Percentiles rank a stretch among this genome's conserved stretches.
phyloP scores from a whole-genome alignment of 2,113 vertebrate genomes.

The Tragulus kanchil region DNA sequence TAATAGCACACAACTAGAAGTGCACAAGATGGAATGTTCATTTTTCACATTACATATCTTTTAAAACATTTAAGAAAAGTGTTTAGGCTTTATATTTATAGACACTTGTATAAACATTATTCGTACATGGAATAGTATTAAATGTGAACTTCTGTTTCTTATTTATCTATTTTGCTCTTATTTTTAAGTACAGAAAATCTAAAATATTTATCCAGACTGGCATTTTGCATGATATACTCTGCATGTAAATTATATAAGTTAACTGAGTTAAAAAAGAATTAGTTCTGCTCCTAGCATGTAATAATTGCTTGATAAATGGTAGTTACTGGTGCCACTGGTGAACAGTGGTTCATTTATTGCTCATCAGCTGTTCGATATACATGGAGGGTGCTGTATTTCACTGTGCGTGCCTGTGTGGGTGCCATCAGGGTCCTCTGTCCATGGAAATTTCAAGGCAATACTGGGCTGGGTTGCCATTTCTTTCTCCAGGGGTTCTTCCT shows the following conservation, averaged over 20 bases:
- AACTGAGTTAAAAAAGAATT: no score
- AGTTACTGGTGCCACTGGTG: no score
- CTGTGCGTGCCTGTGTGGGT: not conserved
- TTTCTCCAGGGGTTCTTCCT: not conserved
- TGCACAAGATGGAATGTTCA: not conserved
- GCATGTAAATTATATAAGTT: no score
- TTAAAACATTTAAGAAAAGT: constrained; percentile 26
- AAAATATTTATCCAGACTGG: no score
- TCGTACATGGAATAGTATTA: constrained; percentile 17
- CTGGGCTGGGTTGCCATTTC: not conserved
- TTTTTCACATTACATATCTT: not conserved
- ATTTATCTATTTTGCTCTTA: not conserved
- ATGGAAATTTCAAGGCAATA: not conserved
- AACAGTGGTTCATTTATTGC: not conserved
- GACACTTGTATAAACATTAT: not conserved
- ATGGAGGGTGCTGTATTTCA: not conserved
- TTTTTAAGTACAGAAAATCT: constrained; percentile 32
- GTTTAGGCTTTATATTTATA: not conserved
- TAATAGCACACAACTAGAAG: constrained; percentile 25
- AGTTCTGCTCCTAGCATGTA: no score
- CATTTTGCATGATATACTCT: no score
- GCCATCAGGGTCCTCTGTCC: not conserved
- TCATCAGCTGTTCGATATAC: not conserved
- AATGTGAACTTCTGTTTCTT: not conserved
- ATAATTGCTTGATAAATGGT: no score